Base-by-base conservation (phyloP, 1,140 invertebrate genomes). In the Drosophila novamexicana region DNA sequence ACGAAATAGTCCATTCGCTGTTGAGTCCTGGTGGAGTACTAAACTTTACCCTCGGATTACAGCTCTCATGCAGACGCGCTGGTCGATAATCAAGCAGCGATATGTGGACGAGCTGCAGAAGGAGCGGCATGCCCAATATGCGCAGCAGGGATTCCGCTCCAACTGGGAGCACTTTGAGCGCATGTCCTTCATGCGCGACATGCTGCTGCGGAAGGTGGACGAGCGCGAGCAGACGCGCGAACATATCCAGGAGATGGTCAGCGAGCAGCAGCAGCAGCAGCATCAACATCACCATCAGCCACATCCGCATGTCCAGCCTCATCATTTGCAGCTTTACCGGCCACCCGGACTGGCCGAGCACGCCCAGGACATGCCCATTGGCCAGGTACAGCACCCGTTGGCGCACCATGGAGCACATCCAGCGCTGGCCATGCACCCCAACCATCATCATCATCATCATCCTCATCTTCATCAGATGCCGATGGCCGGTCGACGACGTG, bases 161-260 rank as follows among this genome's bases (percentile, higher is more conserved):
- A 90, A 86, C 10, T 91, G 90, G 90, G 90, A 91, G 54, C 90
- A 91, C 72, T 91, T 91, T 10, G 90, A 91, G n/a, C 90, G 90
- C 16, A 91, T 91, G 90, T 71, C 76, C 42, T 91, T 91, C 9
- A 91, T 91, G 90, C 71, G 90, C 1, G 90, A 91, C 5, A 91
- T 85, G 52, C 73, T 91, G 47, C 59, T 84, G 0, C 82, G 83
- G 29, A 91, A 91, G 49, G 90, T 91, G 34, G 90, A 91, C 50
- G 90, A 91, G 36, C 82, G 90, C 5, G 90, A 91, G 37, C 90
- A 91, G 57, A 91, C 90, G 0, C 90, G 90, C 1, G 90, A 91
- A 18, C 90, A 91, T 12, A 91, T 91, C 49, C 90, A 91, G 65
- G 90, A 91, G 68, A 91, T 91, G 61, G 86, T 90, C 16, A 91